Conservation (phyloP, 2,113 vertebrate genomes). For the Parus major region DNA sequence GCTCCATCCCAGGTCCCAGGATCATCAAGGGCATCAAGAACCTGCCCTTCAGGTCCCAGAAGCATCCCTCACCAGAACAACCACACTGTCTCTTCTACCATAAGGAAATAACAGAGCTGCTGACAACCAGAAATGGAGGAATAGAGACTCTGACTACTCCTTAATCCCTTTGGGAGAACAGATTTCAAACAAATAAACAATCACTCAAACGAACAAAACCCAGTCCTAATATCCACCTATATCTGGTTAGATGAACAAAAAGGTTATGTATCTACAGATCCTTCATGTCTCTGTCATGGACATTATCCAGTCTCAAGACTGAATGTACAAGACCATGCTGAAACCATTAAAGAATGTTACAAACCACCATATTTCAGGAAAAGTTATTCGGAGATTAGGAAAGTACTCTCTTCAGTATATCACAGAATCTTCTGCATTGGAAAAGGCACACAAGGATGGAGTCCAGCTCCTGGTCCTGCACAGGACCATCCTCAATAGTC, state of each 20-base stretch:
- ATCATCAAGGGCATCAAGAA: neutral
- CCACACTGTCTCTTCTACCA: neutral
- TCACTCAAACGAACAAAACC: neutral
- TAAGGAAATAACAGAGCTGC: neutral
- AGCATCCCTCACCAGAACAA: neutral
- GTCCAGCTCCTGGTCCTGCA: neutral
- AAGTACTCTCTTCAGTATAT: neutral
- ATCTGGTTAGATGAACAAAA: neutral
- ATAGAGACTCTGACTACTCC: neutral
- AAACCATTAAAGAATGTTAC: neutral
- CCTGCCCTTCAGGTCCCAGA: neutral
- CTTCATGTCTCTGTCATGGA: neutral
- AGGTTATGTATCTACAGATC: neutral
- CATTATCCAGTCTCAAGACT: neutral
- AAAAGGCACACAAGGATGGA: neutral
- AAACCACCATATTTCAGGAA: neutral
- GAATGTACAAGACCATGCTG: neutral
- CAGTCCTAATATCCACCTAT: neutral
- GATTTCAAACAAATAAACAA: neutral
- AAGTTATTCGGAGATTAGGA: neutral
- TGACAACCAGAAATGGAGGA: neutral
- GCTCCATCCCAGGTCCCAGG: neutral
- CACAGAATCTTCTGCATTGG: neutral
- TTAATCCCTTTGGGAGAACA: neutral
- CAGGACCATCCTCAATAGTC: neutral